Percentiles rank a stretch among this genome's conserved stretches.
Evolutionary conservation across 2,797 vertebrate species (phyloP).

Genomic region (Anguilla marmorata): DNA sequence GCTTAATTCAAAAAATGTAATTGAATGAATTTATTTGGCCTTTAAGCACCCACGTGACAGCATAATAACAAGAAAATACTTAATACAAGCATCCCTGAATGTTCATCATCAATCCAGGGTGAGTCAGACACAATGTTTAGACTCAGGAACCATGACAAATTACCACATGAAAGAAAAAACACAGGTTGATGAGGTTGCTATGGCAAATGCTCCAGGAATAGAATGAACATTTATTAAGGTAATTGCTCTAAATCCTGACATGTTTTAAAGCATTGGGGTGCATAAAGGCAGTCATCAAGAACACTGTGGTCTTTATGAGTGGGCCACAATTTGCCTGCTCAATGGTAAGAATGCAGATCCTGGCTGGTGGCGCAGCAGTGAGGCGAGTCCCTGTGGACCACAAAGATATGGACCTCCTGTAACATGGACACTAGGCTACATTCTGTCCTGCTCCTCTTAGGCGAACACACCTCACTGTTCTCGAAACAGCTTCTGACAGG

Average conservation of each 20-base stretch:
- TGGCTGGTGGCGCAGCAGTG: background rate
- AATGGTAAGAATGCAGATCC: background rate
- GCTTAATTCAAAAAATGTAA: background rate
- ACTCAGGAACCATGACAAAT: background rate
- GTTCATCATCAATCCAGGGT: background rate
- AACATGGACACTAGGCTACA: background rate
- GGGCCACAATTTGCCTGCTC: background rate
- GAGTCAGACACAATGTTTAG: background rate
- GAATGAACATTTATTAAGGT: background rate
- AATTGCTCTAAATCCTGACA: background rate
- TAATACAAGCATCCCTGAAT: background rate
- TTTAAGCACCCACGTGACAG: background rate
- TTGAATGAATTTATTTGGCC: background rate
- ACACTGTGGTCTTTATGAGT: background rate
- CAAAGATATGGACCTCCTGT: background rate
- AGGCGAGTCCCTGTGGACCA: background rate
- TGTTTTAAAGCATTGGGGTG: background rate
- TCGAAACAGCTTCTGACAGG: background rate
- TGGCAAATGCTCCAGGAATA: background rate
- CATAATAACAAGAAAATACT: background rate
- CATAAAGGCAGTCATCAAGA: background rate
- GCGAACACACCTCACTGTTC: conserved; percentile 1
- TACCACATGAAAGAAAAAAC: background rate
- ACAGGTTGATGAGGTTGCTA: background rate
- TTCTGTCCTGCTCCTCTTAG: background rate